Conservation (phyloP, 2,113 vertebrate species). For the Lepisosteus osseus region DNA sequence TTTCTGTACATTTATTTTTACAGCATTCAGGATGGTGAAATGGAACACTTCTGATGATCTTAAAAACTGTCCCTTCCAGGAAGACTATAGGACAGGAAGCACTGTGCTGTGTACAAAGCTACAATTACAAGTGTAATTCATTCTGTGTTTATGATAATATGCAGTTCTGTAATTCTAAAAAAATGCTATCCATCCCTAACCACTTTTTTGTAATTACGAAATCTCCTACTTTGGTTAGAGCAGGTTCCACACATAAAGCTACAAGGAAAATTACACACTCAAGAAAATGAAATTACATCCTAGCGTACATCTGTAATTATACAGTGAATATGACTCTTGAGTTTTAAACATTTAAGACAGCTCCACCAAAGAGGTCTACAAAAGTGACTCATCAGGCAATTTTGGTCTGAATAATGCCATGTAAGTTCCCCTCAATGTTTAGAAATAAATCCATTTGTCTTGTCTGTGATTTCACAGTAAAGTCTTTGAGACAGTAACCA, state of each 20-base stretch:
- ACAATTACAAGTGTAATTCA: neutral
- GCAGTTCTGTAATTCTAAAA: slow-evolving; percentile 37
- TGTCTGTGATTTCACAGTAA: neutral
- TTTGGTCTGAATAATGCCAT: slow-evolving; percentile 17
- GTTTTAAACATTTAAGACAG: slow-evolving; percentile 11
- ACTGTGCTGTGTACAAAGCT: too few species aligned
- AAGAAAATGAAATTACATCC: slow-evolving; percentile 18
- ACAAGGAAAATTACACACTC: slow-evolving; percentile 19
- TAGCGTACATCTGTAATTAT: slow-evolving; percentile 22
- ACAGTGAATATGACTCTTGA: neutral
- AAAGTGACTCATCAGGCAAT: slow-evolving; percentile 12
- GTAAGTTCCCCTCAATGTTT: neutral
- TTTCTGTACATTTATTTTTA: too few species aligned
- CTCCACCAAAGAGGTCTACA: slow-evolving; percentile 15
- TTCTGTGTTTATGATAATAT: slow-evolving; percentile 36
- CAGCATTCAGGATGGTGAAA: too few species aligned
- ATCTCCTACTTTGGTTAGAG: slow-evolving; percentile 16
- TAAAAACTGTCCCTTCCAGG: slow-evolving; percentile 26
- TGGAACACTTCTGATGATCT: too few species aligned
- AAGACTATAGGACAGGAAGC: too few species aligned
- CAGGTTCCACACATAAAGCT: slow-evolving; percentile 6
- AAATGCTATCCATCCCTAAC: slow-evolving; percentile 27
- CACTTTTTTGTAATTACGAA: neutral
- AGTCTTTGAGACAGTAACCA: too few species aligned
- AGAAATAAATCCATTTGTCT: neutral